These are phyloP conservation scores for Gryllus longicercus DNA, from an alignment of 2,888 invertebrate genomes.

Conservation along the genomic window DNA sequence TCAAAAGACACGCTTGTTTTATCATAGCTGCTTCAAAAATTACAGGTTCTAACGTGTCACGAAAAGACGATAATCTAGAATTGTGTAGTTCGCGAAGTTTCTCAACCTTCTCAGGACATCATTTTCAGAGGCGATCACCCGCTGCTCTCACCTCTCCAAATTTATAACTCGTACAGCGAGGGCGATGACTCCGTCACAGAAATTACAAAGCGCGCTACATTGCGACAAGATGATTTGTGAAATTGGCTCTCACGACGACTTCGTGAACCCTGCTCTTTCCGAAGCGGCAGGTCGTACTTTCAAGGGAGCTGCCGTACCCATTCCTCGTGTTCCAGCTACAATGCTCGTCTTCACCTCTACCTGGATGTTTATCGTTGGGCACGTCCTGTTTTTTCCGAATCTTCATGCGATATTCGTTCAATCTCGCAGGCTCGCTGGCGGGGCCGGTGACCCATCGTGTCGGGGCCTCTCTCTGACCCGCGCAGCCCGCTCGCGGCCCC, in stretches of 20 bases:
- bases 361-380: too few relatives aligned
- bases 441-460: too few relatives aligned
- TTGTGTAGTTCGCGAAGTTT: neutral
- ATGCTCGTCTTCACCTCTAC: neutral
- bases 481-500: too few relatives aligned
- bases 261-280: neutral
- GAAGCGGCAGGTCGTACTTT: neutral
- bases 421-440: too few relatives aligned
- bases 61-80: neutral
- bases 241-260: neutral
- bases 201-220: neutral
- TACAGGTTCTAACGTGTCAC: neutral
- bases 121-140: neutral
- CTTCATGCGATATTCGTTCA: too few relatives aligned
- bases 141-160: neutral
- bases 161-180: neutral
- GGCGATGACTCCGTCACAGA: neutral
- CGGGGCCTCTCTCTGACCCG: too few relatives aligned
- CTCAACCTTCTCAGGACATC: neutral
- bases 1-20: neutral
- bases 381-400: too few relatives aligned
- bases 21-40: neutral
- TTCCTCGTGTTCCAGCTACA: neutral
- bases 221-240: constrained; percentile 17
- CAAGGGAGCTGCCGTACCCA: too few relatives aligned